A percentile compares a stretch with the other conserved stretches of the same genome.
These are phyloP conservation scores for Deilephila elpenor DNA, from an alignment of 2,888 invertebrate genomes.

Conservation along the genomic window DNA sequence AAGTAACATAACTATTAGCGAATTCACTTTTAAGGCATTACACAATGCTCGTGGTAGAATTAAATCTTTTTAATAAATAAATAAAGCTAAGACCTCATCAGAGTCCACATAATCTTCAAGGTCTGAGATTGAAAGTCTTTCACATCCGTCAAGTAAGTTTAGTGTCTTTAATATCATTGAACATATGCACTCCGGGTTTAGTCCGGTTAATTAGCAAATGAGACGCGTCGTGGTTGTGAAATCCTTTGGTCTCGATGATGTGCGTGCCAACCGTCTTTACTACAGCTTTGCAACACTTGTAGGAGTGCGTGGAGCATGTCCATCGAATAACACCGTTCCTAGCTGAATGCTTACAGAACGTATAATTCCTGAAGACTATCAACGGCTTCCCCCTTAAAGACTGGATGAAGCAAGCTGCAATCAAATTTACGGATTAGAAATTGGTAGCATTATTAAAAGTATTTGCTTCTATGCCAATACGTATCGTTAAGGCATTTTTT, in stretches of 20 bases:
- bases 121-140: not conserved
- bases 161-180: not conserved
- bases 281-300: constrained; percentile 76
- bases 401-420: constrained; percentile 68
- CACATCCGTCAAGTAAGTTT: not conserved
- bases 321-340: constrained; percentile 68
- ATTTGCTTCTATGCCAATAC: not conserved
- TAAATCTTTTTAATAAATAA: no score
- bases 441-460: not conserved
- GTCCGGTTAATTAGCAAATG: constrained; percentile 66
- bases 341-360: constrained; percentile 71
- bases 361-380: constrained; percentile 71
- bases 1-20: no score
- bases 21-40: no score
- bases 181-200: constrained; percentile 35
- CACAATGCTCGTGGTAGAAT: no score
- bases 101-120: no score
- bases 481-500: no score
- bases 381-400: constrained; percentile 72
- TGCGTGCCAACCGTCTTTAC: constrained; percentile 68
- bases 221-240: constrained; percentile 74
- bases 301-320: constrained; percentile 79
- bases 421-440: constrained; percentile 20
- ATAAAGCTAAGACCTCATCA: no score
- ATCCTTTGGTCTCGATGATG: constrained; percentile 71